Conservation (phyloP, 2,888 invertebrate genomes). For the Drosophila melanosoma region DNA sequence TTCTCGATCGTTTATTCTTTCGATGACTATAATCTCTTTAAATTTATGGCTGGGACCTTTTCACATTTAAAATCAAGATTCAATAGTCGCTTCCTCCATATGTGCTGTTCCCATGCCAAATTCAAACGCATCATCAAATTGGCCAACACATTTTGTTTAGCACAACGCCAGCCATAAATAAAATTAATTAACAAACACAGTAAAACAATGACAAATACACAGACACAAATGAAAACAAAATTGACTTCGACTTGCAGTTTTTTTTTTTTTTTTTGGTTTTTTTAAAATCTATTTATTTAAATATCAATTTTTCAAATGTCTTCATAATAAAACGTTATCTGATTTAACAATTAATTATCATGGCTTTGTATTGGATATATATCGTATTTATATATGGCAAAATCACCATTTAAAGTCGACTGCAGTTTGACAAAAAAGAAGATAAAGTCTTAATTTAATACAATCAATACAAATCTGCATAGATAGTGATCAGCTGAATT, state of each 20-base stretch:
- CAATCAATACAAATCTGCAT: conserved; percentile 51
- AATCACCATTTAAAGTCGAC: not conserved
- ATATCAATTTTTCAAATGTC: conserved; percentile 75
- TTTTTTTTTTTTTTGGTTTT: conserved; percentile 24
- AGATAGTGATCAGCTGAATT: conserved; percentile 66
- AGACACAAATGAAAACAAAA: conserved; percentile 15
- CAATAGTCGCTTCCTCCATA: conserved; percentile 50
- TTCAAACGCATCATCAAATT: conserved; percentile 61
- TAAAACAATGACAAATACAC: conserved; percentile 22
- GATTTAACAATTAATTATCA: conserved; percentile 76
- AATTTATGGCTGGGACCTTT: conserved; percentile 54
- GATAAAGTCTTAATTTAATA: conserved; percentile 47
- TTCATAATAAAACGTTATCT: conserved; percentile 74
- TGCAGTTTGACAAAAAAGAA: conserved; percentile 27
- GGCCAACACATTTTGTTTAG: conserved; percentile 65
- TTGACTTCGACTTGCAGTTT: conserved; percentile 49
- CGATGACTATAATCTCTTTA: conserved; percentile 45
- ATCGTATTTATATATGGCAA: conserved; percentile 11
- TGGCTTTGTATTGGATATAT: conserved; percentile 44
- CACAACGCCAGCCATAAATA: conserved; percentile 69
- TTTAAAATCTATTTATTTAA: conserved; percentile 66
- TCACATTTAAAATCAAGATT: conserved; percentile 53
- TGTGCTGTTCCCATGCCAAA: conserved; percentile 60
- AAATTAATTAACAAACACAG: conserved; percentile 57
- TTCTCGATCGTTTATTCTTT: conserved; percentile 16